A percentile compares a stretch with the other conserved stretches of the same genome.
Evolutionary conservation across 1,140 invertebrate species (phyloP).

Genomic region (Drosophila parvula): DNA sequence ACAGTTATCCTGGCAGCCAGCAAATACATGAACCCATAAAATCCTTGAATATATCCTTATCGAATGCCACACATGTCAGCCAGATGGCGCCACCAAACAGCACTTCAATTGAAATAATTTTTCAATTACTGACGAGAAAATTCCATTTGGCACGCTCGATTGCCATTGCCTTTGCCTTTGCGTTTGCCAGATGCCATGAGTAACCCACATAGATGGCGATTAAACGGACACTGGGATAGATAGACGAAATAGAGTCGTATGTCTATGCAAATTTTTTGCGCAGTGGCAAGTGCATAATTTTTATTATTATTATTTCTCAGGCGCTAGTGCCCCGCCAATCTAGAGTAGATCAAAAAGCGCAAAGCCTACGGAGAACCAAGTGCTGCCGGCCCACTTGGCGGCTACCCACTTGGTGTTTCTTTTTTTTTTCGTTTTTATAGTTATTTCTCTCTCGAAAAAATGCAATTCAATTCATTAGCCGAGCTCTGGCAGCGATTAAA

Average conservation of each 20-base stretch:
- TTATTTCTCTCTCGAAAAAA: slow-evolving; percentile 32
- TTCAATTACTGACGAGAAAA: slow-evolving; percentile 63
- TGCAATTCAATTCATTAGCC: slow-evolving; percentile 81
- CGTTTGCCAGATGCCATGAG: slow-evolving; percentile 38
- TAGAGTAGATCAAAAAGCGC: slow-evolving; percentile 76
- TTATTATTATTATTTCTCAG: slow-evolving; percentile 70
- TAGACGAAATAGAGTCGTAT: slow-evolving; percentile 73
- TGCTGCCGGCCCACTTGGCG: slow-evolving; percentile 47
- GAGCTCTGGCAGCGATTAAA: slow-evolving; percentile 70
- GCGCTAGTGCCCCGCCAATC: slow-evolving; percentile 73
- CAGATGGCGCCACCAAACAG: slow-evolving; percentile 55
- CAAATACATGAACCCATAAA: slow-evolving; percentile 20
- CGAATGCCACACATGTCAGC: neutral
- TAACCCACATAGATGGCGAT: slow-evolving; percentile 77
- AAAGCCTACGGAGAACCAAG: slow-evolving; percentile 66
- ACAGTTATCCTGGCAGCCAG: slow-evolving; percentile 32
- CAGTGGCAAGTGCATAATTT: slow-evolving; percentile 77
- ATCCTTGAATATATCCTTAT: slow-evolving; percentile 35
- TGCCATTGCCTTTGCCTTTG: neutral
- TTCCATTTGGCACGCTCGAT: slow-evolving; percentile 59
- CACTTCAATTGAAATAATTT: slow-evolving; percentile 47
- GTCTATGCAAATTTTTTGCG: slow-evolving; percentile 73
- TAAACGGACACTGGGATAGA: slow-evolving; percentile 58
- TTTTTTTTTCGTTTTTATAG: slow-evolving; percentile 7
- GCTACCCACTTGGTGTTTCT: slow-evolving; percentile 59